These are phyloP conservation scores for Epinephelus coioides DNA, from an alignment of 2,797 vertebrate species.

Conservation along the genomic window DNA sequence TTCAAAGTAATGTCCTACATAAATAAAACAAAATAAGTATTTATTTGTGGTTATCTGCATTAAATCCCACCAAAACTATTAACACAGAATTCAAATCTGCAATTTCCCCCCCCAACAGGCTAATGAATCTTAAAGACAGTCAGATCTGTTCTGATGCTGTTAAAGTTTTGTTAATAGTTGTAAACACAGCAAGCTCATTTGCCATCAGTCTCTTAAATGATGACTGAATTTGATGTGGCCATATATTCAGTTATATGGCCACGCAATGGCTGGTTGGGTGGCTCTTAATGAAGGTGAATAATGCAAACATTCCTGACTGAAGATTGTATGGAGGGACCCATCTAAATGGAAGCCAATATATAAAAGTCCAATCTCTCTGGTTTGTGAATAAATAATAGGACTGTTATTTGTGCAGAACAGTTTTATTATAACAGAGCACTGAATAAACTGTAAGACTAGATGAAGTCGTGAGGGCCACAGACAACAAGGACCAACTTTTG, in stretches of 20 bases:
- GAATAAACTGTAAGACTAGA: not conserved
- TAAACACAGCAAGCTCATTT: not conserved
- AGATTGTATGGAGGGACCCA: not conserved
- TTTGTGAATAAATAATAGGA: not conserved
- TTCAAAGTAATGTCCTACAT: not conserved
- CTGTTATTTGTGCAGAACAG: not conserved
- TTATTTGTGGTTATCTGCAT: not conserved
- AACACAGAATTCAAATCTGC: not conserved
- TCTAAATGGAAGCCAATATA: not conserved
- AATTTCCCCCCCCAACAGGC: not conserved
- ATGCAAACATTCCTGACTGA: not conserved
- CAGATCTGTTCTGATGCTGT: slow-evolving; percentile 3
- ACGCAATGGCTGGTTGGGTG: not conserved
- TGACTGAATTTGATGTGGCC: not conserved
- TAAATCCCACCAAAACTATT: not conserved
- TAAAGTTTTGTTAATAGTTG: not conserved
- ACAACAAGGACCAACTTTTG: slow-evolving; percentile 34
- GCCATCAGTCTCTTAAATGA: not conserved
- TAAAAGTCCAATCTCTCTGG: not conserved
- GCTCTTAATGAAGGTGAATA: not conserved
- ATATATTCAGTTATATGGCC: not conserved
- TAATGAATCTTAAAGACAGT: not conserved
- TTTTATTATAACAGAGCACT: too few species aligned
- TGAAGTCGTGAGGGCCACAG: not conserved
- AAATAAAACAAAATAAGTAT: not conserved